Conservation (phyloP, 2,797 vertebrate genomes). For the Falco columbarius region DNA sequence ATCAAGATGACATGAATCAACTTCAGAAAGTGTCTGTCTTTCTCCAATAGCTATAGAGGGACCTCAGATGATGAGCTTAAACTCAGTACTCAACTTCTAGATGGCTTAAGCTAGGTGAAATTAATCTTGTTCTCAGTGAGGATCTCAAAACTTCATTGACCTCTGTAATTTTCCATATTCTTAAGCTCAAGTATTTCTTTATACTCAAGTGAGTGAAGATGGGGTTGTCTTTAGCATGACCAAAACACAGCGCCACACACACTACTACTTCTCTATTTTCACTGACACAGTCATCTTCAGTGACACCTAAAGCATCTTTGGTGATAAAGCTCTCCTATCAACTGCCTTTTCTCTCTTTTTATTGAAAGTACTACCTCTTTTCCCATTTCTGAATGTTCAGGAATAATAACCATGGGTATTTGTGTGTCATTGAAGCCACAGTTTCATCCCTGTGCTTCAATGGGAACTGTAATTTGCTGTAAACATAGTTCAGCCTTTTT, state of each 20-base stretch:
- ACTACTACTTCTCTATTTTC: neutral
- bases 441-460: neutral
- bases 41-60: neutral
- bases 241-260: neutral
- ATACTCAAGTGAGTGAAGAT: neutral
- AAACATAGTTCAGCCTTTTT: neutral
- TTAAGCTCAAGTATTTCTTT: neutral
- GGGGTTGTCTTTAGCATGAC: neutral
- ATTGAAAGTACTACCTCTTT: neutral
- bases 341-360: neutral
- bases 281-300: neutral
- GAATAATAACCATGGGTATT: neutral
- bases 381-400: neutral
- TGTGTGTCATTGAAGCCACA: neutral
- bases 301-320: neutral
- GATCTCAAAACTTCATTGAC: neutral
- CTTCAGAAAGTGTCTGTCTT: neutral
- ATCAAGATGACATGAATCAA: neutral
- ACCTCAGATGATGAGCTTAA: neutral
- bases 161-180: neutral
- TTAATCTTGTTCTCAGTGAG: neutral
- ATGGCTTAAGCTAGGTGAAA: neutral
- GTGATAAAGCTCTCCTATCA: neutral
- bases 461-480: neutral
- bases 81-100: neutral